A percentile compares a stretch with the other conserved stretches of the same genome.
These are phyloP conservation scores for Hyperoodon ampullatus DNA, from an alignment of 2,113 vertebrate species.

Conservation along the genomic window DNA sequence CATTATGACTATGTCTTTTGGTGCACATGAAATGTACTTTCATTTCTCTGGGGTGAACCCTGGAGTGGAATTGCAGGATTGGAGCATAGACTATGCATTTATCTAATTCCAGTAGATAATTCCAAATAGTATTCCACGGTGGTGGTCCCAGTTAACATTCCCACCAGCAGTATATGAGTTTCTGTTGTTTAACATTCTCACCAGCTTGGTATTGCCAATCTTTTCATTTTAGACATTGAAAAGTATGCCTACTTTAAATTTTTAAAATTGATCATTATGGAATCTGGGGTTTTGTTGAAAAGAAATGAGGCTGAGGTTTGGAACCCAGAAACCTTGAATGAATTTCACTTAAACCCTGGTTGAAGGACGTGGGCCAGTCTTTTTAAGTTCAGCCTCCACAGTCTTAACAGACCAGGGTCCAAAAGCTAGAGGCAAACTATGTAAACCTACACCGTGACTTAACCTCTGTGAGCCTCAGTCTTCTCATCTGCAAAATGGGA, in stretches of 20 bases:
- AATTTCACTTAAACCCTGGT: background rate
- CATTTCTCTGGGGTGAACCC: background rate
- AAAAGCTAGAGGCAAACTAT: background rate
- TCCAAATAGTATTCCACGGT: background rate
- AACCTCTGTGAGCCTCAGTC: background rate
- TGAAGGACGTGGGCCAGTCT: background rate
- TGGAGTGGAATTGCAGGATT: background rate
- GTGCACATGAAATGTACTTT: background rate
- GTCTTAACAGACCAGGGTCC: background rate
- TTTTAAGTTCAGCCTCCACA: background rate
- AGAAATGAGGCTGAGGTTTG: background rate
- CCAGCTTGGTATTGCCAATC: background rate
- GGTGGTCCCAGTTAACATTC: background rate
- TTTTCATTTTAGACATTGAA: constrained; percentile 8
- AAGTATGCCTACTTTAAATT: background rate
- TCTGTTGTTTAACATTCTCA: background rate
- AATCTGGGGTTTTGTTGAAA: background rate
- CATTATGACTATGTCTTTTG: background rate
- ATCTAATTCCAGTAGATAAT: background rate
- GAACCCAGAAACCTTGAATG: background rate
- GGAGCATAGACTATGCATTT: background rate
- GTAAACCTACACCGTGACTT: background rate
- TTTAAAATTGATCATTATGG: background rate
- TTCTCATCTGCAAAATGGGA: background rate
- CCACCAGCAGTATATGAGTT: background rate